Base-by-base conservation (phyloP, 1,140 invertebrate species). In the Drosophila kohkoa region DNA sequence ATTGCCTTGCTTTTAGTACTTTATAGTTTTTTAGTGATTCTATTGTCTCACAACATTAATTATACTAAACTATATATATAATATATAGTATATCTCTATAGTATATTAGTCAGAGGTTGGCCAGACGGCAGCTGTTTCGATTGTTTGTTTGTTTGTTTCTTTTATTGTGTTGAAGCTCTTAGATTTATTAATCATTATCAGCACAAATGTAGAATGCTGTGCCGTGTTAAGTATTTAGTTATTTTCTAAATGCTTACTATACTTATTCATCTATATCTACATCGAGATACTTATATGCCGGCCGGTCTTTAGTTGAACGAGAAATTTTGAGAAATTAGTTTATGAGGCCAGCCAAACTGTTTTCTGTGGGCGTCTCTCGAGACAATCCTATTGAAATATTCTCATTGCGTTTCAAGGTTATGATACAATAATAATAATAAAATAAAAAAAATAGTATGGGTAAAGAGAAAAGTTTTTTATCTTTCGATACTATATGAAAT, bases 151-250 rank as follows among this genome's bases (percentile, higher is more conserved):
- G 43, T 77, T 81, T 41, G 35, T 41, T 54, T 43, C 48, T 64
- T 64, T 70, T 80, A 79, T 79, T 74, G 43, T 79, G 20, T 0
- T 38, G 62, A 62, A 77, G 38, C 10, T 13, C 52, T 48, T 13
- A 65, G 32, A 82, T 83, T 80, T 77, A 83, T 83, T 83, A 83
- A 81, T 73, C 77, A 80, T 77, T 85, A 74, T 80, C 69, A 80
- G 73, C 66, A 48, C 38, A 76, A 80, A 80, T 82, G 63, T 76
- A 79, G 35, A 15, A 51, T 28, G 20, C 20, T 72, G 30, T 2
- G 58, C 43, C 60, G 45, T 38, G 38, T 64, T 49, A 68, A 63
- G 70, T 70, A 63, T 82, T 82, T 82, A 77, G 74, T 77, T 45
- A 10, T 48, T 62, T 63, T 64, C 25, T 57, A 48, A 30, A 69